These are phyloP conservation scores for Belgica antarctica DNA, from an alignment of 2,888 invertebrate genomes.

Conservation along the genomic window DNA sequence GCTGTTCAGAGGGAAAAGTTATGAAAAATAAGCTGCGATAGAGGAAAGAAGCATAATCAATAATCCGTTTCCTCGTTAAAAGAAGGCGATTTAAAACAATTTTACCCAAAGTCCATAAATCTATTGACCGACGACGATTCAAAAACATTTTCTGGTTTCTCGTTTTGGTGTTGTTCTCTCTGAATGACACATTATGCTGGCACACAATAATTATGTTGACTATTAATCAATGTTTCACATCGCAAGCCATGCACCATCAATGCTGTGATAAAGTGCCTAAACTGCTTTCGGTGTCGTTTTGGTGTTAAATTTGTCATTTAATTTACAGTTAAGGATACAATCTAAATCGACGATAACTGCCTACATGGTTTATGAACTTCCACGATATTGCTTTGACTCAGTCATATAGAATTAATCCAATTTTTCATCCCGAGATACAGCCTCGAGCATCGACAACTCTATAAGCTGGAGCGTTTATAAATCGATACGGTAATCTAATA, in stretches of 20 bases:
- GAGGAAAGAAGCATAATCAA: neutral
- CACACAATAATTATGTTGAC: neutral
- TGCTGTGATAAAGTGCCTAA: neutral
- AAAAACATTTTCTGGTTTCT: neutral
- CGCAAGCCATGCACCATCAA: neutral
- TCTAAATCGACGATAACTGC: no score
- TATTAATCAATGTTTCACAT: neutral
- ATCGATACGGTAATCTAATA: constrained; percentile 42
- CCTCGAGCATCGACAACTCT: constrained; percentile 30
- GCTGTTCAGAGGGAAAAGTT: no score
- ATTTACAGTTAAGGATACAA: no score
- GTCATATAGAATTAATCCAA: constrained; percentile 20
- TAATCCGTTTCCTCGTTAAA: neutral
- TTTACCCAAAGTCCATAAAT: neutral
- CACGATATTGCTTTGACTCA: no score
- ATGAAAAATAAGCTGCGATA: neutral
- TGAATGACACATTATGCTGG: neutral
- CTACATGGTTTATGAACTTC: no score
- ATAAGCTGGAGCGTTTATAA: constrained; percentile 30
- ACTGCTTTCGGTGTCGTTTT: neutral
- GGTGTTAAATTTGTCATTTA: no score
- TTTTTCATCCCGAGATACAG: constrained; percentile 24
- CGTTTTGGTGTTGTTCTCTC: neutral
- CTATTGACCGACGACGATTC: neutral
- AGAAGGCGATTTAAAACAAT: neutral